Evolutionary conservation across 2,888 invertebrate species (phyloP).

Genomic region (Hydropsyche betteni): DNA sequence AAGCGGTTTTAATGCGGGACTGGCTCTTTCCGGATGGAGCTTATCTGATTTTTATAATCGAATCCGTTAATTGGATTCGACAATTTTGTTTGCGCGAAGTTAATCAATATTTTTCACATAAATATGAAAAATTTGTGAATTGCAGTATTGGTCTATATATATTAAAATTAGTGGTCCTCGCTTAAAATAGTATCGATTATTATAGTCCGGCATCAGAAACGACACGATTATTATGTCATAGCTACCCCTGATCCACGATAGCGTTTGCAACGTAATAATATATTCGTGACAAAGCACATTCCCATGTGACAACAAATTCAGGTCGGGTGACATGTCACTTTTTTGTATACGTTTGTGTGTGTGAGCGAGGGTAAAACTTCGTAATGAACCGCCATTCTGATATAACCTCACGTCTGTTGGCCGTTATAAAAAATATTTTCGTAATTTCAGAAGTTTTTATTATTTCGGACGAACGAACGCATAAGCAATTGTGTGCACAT

Average conservation of each 20-base stretch:
- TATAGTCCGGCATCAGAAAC: constrained; percentile 1
- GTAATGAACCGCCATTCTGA: constrained; percentile 23
- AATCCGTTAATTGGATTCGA: no score
- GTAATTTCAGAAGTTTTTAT: constrained; percentile 7
- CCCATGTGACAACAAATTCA: constrained; percentile 26
- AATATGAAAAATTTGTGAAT: no score
- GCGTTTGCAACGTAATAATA: constrained; percentile 13
- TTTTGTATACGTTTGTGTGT: not conserved
- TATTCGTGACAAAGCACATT: constrained; percentile 25
- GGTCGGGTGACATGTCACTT: constrained; percentile 28
- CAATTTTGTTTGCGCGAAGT: no score
- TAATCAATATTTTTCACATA: no score
- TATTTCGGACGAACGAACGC: not conserved
- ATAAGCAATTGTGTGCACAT: no score
- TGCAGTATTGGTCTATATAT: no score
- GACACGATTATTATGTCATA: constrained; percentile 19
- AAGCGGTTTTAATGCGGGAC: not conserved
- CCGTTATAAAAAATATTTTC: not conserved
- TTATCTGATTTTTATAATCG: no score
- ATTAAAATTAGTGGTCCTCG: no score
- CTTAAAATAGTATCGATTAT: no score
- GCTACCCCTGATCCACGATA: constrained; percentile 18
- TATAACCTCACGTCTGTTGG: constrained; percentile 17
- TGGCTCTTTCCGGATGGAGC: no score
- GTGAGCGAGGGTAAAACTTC: constrained; percentile 3